Base-by-base conservation (phyloP, 2,888 invertebrate species). In the Drosophila nigricruria region DNA sequence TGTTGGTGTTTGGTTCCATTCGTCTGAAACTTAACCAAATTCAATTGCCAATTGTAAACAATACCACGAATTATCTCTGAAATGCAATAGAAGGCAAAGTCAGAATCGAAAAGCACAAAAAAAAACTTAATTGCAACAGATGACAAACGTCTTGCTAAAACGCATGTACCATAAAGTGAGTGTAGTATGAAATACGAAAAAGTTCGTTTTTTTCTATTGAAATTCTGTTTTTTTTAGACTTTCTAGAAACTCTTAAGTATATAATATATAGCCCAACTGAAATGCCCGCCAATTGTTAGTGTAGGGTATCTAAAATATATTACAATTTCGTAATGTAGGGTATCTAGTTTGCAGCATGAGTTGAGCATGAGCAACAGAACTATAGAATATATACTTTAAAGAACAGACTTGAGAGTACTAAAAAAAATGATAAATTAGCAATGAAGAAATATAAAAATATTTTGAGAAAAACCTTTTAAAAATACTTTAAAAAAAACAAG, bases 1-100 rank as follows among this genome's bases (percentile, higher is more conserved):
- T 40, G 27, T 30, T 45, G 56, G 74, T 67, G 45, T 67, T 52
- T 25, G 34, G n/a, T 74, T 77, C 25, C 53, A 56, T 73, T 73
- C 63, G 5, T 34, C 5, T 5, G 76, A 73, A 73, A 12, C 32
- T 2, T 8, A 27, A 30, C 20, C 20, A 62, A 54, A 61, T 38
- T n/a, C 49, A 30, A 42, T 25, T 54, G 23, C 60, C 40, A 32
- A 62, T 20, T 42, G 14, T 42, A 36, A 58, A 25, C 34, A 30
- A 45, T 76, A 59, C 45, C 58, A 59, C 25, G 65, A 72, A 71
- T 25, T 59, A 12, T 14, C 14, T 16, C 34, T 32, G 8, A 50
- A 34, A n/a, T 34, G 18, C 38, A 45, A n/a, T n/a, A 2, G n/a
- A 32, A 45, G 34, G 34, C 36, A 27, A 27, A 25, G 47, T 18